A percentile compares a stretch with the other conserved stretches of the same genome.
These are phyloP conservation scores for Mellivora capensis DNA, from an alignment of 2,113 vertebrate genomes.

Conservation along the genomic window DNA sequence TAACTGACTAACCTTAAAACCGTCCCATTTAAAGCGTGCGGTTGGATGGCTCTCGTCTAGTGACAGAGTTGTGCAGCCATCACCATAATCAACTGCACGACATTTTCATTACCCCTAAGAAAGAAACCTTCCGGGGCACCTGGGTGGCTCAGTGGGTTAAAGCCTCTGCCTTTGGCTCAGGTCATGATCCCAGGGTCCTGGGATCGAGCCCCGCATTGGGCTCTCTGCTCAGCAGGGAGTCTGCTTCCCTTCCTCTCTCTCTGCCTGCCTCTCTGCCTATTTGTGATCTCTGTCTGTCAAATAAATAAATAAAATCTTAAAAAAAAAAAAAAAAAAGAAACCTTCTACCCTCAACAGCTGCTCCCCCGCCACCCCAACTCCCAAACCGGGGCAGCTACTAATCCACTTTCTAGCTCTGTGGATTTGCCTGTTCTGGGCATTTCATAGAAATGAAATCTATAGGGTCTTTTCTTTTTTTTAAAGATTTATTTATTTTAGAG, in stretches of 20 bases:
- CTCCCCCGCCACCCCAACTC: too few relatives aligned
- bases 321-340: neutral
- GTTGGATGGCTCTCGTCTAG: neutral
- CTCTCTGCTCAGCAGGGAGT: too few relatives aligned
- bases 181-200: too few relatives aligned
- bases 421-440: neutral
- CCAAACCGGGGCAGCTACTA: accelerated
- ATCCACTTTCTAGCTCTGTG: neutral
- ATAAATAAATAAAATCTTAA: too few relatives aligned
- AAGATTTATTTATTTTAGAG: neutral
- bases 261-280: too few relatives aligned
- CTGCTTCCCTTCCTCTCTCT: too few relatives aligned
- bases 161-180: too few relatives aligned
- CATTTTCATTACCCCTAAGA: neutral
- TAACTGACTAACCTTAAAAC: neutral
- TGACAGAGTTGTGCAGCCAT: neutral
- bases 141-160: too few relatives aligned
- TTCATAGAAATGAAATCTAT: neutral
- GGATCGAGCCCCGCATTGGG: too few relatives aligned
- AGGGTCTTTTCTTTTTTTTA: neutral
- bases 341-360: neutral
- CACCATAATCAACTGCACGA: neutral
- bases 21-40: neutral
- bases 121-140: neutral
- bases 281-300: too few relatives aligned